Evolutionary conservation across 2,113 vertebrate species (phyloP).

Genomic region (Gavialis gangeticus): DNA sequence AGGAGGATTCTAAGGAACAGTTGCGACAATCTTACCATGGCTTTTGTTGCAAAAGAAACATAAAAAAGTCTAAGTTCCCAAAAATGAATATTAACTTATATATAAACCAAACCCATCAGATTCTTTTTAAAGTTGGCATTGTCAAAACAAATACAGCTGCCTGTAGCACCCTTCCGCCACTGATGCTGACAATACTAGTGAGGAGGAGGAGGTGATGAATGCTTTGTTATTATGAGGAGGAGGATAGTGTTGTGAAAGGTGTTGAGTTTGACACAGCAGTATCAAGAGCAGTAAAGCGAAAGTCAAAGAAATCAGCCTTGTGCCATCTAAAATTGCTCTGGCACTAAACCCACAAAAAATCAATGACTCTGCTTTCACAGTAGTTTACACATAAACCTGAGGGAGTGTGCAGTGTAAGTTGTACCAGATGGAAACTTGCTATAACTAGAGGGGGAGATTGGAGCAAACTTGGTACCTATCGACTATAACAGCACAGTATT

Average conservation of each 20-base stretch:
- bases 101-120: conserved; percentile 54
- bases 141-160: conserved; percentile 67
- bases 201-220: conserved; percentile 73
- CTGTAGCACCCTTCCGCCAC: conserved; percentile 60
- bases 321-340: conserved; percentile 71
- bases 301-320: conserved; percentile 66
- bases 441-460: conserved; percentile 38
- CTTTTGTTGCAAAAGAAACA: background rate
- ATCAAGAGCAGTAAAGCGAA: conserved; percentile 60
- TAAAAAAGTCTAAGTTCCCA: background rate
- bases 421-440: conserved; percentile 67
- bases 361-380: conserved; percentile 65
- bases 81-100: conserved; percentile 8
- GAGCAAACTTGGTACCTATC: conserved; percentile 23
- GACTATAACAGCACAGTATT: conserved; percentile 24
- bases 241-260: conserved; percentile 73
- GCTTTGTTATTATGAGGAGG: conserved; percentile 73
- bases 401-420: conserved; percentile 32
- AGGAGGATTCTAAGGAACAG: background rate
- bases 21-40: background rate
- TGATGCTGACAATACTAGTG: conserved; percentile 72
- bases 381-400: conserved; percentile 66
- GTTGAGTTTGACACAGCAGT: conserved; percentile 73
- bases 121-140: conserved; percentile 69
- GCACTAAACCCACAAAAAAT: conserved; percentile 62